These are phyloP conservation scores for Callionymus lyra DNA, from an alignment of 2,113 vertebrate species.

Conservation along the genomic window DNA sequence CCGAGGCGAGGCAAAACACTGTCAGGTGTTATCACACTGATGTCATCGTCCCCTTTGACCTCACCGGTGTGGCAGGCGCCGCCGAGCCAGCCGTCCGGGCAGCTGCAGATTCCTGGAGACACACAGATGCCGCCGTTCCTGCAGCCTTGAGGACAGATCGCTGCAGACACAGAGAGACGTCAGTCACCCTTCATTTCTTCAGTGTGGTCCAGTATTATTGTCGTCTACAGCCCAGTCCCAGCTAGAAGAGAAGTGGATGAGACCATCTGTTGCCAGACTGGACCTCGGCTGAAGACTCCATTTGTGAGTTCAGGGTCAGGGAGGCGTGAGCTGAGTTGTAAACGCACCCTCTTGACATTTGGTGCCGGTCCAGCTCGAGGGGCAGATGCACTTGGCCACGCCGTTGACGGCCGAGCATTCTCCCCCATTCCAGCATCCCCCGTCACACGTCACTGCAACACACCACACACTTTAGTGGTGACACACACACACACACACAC, in stretches of 20 bases:
- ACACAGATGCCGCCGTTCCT: slow-evolving; percentile 73
- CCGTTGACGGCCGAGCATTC: slow-evolving; percentile 73
- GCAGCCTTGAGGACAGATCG: slow-evolving; percentile 79
- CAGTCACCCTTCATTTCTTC: too few relatives aligned
- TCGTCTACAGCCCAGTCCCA: background rate
- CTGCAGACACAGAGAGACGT: slow-evolving; percentile 34
- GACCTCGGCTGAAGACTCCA: slow-evolving; percentile 10
- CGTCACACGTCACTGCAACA: slow-evolving; percentile 73
- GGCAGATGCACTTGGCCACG: slow-evolving; percentile 73
- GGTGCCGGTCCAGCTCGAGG: slow-evolving; percentile 76
- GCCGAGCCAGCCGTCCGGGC: slow-evolving; percentile 75
- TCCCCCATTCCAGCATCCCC: slow-evolving; percentile 78
- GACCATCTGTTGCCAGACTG: background rate
- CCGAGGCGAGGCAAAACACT: too few relatives aligned
- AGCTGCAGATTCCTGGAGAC: slow-evolving; percentile 83
- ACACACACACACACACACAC: too few relatives aligned
- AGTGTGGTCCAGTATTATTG: too few relatives aligned
- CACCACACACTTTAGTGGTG: slow-evolving; percentile 1
- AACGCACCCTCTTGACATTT: slow-evolving; percentile 77
- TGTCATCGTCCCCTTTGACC: slow-evolving; percentile 1
- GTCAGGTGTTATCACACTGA: background rate
- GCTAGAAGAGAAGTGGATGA: slow-evolving; percentile 1
- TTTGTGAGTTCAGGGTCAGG: slow-evolving; percentile 7
- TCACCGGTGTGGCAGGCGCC: slow-evolving; percentile 78
- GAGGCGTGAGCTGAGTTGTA: slow-evolving; percentile 9